Evolutionary conservation across 2,113 vertebrate species (phyloP).

Genomic region (Ellobius talpinus): DNA sequence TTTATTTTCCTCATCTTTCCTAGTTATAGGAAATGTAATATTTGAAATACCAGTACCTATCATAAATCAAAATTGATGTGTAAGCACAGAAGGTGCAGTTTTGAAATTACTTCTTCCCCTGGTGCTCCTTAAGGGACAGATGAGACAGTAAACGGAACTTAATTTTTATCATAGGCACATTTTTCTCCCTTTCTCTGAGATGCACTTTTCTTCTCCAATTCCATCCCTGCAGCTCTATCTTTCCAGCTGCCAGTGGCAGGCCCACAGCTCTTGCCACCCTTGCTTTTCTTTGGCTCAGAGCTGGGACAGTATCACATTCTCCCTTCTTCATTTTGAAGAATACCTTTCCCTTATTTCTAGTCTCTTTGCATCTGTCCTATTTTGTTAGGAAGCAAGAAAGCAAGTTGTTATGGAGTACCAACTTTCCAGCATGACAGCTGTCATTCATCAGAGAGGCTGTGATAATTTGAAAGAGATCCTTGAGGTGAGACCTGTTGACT

Average conservation of each 20-base stretch:
- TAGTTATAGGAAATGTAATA: conserved; percentile 62
- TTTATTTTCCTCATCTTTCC: conserved; percentile 61
- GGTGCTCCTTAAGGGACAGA: conserved; percentile 11
- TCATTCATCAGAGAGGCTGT: background rate
- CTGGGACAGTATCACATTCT: background rate
- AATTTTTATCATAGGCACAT: conserved; percentile 14
- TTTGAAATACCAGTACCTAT: conserved; percentile 61
- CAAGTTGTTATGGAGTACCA: background rate
- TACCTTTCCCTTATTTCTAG: background rate
- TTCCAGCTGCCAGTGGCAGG: background rate
- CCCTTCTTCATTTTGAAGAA: background rate
- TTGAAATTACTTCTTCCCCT: conserved; percentile 57
- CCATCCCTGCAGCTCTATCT: background rate
- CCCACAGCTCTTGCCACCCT: background rate
- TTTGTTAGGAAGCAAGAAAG: background rate
- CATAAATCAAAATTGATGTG: conserved; percentile 69
- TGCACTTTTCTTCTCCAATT: background rate
- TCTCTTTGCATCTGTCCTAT: background rate
- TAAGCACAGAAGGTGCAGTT: conserved; percentile 66
- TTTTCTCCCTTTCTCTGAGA: conserved; percentile 34
- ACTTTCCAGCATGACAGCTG: background rate
- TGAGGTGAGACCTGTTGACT: background rate
- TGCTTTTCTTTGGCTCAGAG: background rate
- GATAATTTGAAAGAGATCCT: background rate
- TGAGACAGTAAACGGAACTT: conserved; percentile 40